Percentiles rank a stretch among this genome's conserved stretches.
Evolutionary conservation across 2,113 vertebrate species (phyloP).

Genomic region (Aegithalos caudatus): DNA sequence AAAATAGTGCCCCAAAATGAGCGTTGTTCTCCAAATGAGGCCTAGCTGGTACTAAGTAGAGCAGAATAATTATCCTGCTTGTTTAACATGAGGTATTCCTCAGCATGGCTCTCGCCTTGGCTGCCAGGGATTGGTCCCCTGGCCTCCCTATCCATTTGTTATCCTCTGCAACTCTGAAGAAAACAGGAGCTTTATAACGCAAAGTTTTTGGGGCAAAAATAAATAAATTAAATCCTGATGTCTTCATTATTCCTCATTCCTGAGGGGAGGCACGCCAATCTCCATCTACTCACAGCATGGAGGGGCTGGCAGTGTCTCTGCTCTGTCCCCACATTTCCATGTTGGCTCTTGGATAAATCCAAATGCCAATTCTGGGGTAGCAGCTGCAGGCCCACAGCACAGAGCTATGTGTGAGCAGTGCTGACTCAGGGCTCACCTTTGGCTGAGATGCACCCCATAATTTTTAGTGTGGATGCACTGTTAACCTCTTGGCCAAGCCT

Average conservation of each 20-base stretch:
- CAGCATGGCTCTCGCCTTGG: background rate
- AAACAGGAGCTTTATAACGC: background rate
- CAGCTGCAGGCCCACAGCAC: accelerated
- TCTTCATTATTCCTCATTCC: background rate
- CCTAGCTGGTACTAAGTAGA: conserved; percentile 48
- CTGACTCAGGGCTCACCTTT: accelerated
- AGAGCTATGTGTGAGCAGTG: accelerated
- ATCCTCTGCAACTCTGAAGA: conserved; percentile 10
- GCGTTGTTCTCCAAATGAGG: background rate
- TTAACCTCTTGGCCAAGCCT: background rate
- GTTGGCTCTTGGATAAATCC: background rate
- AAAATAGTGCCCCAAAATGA: conserved; percentile 48
- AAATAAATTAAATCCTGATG: background rate
- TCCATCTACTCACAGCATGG: background rate
- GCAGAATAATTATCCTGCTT: conserved; percentile 63
- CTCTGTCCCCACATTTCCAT: background rate
- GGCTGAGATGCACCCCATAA: background rate
- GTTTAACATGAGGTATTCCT: conserved; percentile 52
- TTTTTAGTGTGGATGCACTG: background rate
- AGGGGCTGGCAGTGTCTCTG: background rate
- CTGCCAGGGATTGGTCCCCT: background rate
- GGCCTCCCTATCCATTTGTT: conserved; percentile 24
- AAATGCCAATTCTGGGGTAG: accelerated
- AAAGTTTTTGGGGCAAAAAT: background rate
- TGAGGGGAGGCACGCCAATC: background rate